Evolutionary conservation across 2,888 invertebrate genomes (phyloP).

Genomic region (Metopia argyrocephala): DNA sequence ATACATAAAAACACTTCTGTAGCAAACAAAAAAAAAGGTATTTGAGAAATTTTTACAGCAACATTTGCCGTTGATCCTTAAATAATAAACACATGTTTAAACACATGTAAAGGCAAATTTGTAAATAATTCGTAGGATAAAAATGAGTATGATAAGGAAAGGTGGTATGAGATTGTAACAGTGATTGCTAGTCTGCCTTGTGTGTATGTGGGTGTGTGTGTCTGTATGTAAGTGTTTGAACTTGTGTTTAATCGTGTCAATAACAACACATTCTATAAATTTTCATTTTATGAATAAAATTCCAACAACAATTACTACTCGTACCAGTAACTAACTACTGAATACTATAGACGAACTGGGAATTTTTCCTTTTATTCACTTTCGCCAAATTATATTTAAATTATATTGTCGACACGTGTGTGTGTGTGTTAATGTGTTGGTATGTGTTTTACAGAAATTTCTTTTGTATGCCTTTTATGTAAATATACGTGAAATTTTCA

Average conservation of each 20-base stretch:
- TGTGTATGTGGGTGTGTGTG: not conserved
- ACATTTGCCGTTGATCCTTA: conserved; percentile 46
- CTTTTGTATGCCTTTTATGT: conserved; percentile 23
- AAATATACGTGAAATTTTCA: conserved; percentile 53
- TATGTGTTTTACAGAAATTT: no score
- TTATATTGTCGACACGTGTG: not conserved
- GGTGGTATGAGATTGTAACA: not conserved
- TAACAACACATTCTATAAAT: conserved; percentile 61
- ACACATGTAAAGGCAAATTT: not conserved
- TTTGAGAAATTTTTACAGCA: conserved; percentile 37
- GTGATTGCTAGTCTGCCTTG: no score
- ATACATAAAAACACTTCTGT: not conserved
- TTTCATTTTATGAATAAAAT: conserved; percentile 9
- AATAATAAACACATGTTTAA: conserved; percentile 6
- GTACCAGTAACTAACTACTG: no score
- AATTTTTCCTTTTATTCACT: not conserved
- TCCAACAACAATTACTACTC: not conserved
- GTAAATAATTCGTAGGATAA: not conserved
- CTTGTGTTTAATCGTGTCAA: conserved; percentile 55
- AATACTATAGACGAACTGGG: not conserved
- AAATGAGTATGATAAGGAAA: not conserved
- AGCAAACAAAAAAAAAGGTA: not conserved
- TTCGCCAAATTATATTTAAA: conserved; percentile 19
- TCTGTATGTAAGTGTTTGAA: not conserved
- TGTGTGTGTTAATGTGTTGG: not conserved